Evolutionary conservation across 2,797 vertebrate species (phyloP).

Genomic region (Pangasius larnaudii): DNA sequence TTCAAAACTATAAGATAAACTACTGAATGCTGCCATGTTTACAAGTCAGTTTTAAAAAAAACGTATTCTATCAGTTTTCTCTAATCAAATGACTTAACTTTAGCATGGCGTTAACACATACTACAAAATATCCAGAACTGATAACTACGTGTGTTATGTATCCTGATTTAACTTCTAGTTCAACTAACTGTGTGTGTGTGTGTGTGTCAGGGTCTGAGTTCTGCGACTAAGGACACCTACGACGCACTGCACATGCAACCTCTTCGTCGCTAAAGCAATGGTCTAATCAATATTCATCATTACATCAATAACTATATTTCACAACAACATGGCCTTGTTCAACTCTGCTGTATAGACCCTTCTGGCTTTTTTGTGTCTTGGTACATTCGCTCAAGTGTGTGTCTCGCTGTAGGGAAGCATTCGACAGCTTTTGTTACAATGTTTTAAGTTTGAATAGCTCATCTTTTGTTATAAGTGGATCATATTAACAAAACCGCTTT

Average conservation of each 20-base stretch:
- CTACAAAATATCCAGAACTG: not conserved
- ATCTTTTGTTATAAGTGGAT: not conserved
- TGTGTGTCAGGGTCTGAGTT: constrained; percentile 80
- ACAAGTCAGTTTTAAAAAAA: not conserved
- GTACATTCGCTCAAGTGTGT: not conserved
- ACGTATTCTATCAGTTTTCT: not conserved
- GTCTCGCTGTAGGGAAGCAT: not conserved
- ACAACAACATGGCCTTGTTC: not conserved
- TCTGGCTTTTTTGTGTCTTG: not conserved
- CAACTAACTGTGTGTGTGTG: not conserved
- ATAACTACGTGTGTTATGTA: not conserved
- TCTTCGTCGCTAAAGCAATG: constrained; percentile 64
- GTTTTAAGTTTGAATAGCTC: not conserved
- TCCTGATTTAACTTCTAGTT: not conserved
- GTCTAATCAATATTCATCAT: not conserved
- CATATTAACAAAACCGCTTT: not conserved
- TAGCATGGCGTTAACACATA: not conserved
- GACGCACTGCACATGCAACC: constrained; percentile 86
- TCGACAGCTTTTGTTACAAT: not conserved
- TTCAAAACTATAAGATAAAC: not conserved
- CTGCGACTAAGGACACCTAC: constrained; percentile 85
- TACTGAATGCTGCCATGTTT: not conserved
- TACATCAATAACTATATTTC: not conserved
- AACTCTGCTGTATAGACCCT: not conserved
- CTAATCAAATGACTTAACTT: not conserved